phyloP scores from a whole-genome alignment of 2,888 invertebrate genomes.

The Hyalella azteca region DNA sequence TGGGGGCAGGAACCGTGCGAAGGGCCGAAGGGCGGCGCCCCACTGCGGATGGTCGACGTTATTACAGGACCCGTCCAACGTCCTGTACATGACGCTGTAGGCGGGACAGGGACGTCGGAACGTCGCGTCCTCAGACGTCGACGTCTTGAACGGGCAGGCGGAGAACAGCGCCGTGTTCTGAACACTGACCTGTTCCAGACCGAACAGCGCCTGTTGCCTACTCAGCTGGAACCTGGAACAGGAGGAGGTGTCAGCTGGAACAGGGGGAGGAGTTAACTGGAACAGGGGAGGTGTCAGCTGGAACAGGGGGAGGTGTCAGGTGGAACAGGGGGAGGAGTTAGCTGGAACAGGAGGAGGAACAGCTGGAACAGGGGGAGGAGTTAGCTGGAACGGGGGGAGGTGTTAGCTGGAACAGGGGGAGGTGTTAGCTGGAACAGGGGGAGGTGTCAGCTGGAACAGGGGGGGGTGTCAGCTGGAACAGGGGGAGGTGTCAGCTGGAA shows the following conservation, averaged over 20 bases:
- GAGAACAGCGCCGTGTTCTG: slow-evolving; percentile 54
- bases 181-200: slow-evolving; percentile 56
- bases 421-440: not conserved
- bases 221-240: slow-evolving; percentile 56
- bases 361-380: not conserved
- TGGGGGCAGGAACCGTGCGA: slow-evolving; percentile 80
- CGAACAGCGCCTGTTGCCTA: slow-evolving; percentile 53
- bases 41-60: slow-evolving; percentile 77
- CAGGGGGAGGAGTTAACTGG: not conserved
- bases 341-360: not conserved
- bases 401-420: not conserved
- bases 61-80: slow-evolving; percentile 83
- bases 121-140: slow-evolving; percentile 61
- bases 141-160: slow-evolving; percentile 54
- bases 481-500: not conserved
- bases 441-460: not conserved
- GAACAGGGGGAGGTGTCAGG: not conserved
- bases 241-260: not conserved
- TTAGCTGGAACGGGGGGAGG: not conserved
- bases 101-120: slow-evolving; percentile 72
- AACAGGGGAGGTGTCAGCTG: not conserved
- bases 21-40: slow-evolving; percentile 83
- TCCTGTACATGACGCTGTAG: slow-evolving; percentile 59
- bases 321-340: no score
- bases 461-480: not conserved